Percentiles rank a stretch among this genome's conserved stretches.
Evolutionary conservation across 1,140 invertebrate species (phyloP).

Genomic region (Eumeta japonica): DNA sequence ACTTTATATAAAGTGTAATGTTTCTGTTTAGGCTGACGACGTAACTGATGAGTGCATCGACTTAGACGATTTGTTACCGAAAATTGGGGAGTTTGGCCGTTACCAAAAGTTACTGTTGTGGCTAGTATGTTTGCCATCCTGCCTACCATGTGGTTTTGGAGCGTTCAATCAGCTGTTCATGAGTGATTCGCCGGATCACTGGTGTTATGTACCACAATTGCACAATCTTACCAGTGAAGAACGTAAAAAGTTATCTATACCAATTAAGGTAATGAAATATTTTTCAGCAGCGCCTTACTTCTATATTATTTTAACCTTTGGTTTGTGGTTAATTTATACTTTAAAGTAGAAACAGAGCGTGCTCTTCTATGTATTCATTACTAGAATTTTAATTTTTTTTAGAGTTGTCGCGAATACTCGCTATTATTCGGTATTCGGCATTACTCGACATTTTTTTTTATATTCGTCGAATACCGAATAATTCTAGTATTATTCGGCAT

Average conservation of each 20-base stretch:
- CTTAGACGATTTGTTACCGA: slow-evolving; percentile 79
- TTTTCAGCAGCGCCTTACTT: neutral
- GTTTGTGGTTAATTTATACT: neutral
- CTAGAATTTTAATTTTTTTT: too few species aligned
- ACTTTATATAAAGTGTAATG: too few species aligned
- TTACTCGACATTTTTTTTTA: too few species aligned
- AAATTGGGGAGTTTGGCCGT: slow-evolving; percentile 82
- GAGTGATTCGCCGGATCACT: slow-evolving; percentile 77
- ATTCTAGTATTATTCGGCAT: too few species aligned
- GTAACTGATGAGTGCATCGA: slow-evolving; percentile 57
- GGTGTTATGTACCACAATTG: slow-evolving; percentile 74
- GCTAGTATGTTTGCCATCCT: slow-evolving; percentile 83
- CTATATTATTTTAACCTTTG: neutral
- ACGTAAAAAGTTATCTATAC: slow-evolving; percentile 67
- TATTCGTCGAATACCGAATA: too few species aligned
- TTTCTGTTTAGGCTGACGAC: too few species aligned
- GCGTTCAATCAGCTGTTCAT: slow-evolving; percentile 90
- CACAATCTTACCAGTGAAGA: slow-evolving; percentile 56
- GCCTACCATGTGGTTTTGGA: slow-evolving; percentile 85
- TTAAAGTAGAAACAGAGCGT: too few species aligned
- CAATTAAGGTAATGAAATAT: slow-evolving; percentile 43
- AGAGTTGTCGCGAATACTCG: too few species aligned
- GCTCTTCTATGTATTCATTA: too few species aligned
- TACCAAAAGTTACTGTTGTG: slow-evolving; percentile 85
- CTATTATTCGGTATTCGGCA: too few species aligned